A percentile compares a stretch with the other conserved stretches of the same genome.
These are phyloP conservation scores for Drosophila kikkawai DNA, from an alignment of 1,140 invertebrate genomes.

Conservation along the genomic window DNA sequence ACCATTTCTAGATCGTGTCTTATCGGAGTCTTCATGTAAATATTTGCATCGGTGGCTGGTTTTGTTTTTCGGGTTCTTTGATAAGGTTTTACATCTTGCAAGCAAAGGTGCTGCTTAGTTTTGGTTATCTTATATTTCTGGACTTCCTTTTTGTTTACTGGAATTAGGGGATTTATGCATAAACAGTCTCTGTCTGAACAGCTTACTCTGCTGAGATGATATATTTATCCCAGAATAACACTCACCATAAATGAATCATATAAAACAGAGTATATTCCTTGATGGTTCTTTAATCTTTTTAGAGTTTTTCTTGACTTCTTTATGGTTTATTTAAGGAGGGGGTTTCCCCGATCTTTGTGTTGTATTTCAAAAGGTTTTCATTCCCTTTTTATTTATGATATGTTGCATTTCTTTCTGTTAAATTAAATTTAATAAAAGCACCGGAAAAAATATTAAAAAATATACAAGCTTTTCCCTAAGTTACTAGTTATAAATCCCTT, in stretches of 20 bases:
- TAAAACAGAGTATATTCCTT: neutral
- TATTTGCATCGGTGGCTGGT: slow-evolving; percentile 59
- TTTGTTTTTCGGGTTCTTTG: slow-evolving; percentile 18
- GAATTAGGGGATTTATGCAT: slow-evolving; percentile 6
- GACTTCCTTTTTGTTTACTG: neutral
- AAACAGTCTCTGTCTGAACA: neutral
- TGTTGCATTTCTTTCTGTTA: neutral
- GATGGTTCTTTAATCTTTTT: slow-evolving; percentile 3
- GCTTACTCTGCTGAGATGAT: neutral
- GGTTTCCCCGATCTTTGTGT: neutral
- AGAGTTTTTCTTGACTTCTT: neutral
- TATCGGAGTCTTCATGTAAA: slow-evolving; percentile 61
- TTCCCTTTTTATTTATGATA: neutral
- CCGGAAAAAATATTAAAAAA: neutral
- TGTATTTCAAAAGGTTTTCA: no score
- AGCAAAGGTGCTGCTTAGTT: slow-evolving; percentile 4
- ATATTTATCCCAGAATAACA: neutral
- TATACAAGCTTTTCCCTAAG: neutral
- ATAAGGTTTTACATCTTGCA: slow-evolving; percentile 17
- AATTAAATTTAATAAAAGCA: neutral
- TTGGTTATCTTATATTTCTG: neutral
- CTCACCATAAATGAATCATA: slow-evolving; percentile 13
- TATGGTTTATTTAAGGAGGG: neutral
- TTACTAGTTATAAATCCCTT: neutral
- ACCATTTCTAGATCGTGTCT: slow-evolving; percentile 30